phyloP scores from a whole-genome alignment of 1,140 invertebrate genomes.

The Leptinotarsa lineolata region DNA sequence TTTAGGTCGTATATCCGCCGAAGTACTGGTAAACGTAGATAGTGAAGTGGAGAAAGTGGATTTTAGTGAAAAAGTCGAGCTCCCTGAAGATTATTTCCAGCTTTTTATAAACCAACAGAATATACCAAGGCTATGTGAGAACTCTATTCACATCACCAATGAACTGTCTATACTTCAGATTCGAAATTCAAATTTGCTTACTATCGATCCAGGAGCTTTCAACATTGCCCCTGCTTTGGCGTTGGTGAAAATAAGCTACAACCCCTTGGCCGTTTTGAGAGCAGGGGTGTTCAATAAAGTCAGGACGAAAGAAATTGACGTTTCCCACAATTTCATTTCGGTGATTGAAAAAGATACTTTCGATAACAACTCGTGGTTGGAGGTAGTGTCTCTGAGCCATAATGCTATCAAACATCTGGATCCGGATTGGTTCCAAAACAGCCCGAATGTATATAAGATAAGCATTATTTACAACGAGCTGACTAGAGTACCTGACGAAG shows the following conservation, averaged over 20 bases:
- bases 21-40: constrained; percentile 29
- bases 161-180: constrained; percentile 36
- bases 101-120: constrained; percentile 33
- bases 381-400: constrained; percentile 36
- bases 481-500: constrained; percentile 30
- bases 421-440: constrained; percentile 35
- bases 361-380: constrained; percentile 37
- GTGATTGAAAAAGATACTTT: constrained; percentile 35
- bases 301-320: constrained; percentile 35
- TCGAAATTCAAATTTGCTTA: constrained; percentile 30
- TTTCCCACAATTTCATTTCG: constrained; percentile 36
- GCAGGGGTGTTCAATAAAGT: constrained; percentile 36
- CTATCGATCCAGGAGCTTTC: constrained; percentile 33
- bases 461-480: constrained; percentile 39
- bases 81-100: constrained; percentile 34
- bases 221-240: constrained; percentile 34
- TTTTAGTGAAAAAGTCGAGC: constrained; percentile 16
- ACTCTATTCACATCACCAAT: constrained; percentile 32
- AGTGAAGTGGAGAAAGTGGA: constrained; percentile 32
- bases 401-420: constrained; percentile 37
- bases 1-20: constrained; percentile 14
- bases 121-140: constrained; percentile 31
- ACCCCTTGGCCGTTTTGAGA: constrained; percentile 30
- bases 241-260: constrained; percentile 33
- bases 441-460: constrained; percentile 37